Conservation (phyloP, 1,140 invertebrate species). For the Saxidomus purpurata region DNA sequence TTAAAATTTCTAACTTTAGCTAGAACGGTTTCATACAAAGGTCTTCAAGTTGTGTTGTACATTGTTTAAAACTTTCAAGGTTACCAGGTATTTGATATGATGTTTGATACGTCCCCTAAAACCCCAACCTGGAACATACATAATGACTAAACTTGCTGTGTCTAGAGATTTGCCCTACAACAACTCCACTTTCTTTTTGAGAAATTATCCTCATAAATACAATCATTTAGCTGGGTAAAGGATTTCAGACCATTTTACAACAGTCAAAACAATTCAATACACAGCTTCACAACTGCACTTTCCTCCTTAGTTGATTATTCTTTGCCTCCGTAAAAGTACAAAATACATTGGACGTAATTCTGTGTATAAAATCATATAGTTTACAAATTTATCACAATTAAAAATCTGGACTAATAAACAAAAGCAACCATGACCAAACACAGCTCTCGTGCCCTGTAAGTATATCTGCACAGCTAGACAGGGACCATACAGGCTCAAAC, state of each 20-base stretch:
- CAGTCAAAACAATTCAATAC: not conserved
- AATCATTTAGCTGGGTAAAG: too few species aligned
- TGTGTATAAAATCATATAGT: conserved; percentile 43
- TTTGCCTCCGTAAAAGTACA: conserved; percentile 23
- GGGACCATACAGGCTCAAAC: not conserved
- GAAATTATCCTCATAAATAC: too few species aligned
- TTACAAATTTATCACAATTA: not conserved
- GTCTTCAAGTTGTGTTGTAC: too few species aligned
- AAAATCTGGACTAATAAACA: conserved; percentile 29
- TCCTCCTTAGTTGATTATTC: not conserved
- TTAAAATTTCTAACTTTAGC: too few species aligned
- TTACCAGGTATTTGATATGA: too few species aligned
- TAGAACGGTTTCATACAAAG: too few species aligned
- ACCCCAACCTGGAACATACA: too few species aligned
- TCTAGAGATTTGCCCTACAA: not conserved
- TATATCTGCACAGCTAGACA: conserved; percentile 28
- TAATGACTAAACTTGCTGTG: too few species aligned
- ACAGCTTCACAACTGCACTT: not conserved
- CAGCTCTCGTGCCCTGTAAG: not conserved
- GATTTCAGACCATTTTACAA: too few species aligned
- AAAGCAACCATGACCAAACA: not conserved
- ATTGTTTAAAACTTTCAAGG: too few species aligned
- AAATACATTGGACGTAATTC: conserved; percentile 41
- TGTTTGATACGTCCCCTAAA: too few species aligned
- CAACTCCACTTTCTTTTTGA: too few species aligned